phyloP scores from a whole-genome alignment of 2,113 vertebrate genomes.

The Thamnaconus septentrionalis region DNA sequence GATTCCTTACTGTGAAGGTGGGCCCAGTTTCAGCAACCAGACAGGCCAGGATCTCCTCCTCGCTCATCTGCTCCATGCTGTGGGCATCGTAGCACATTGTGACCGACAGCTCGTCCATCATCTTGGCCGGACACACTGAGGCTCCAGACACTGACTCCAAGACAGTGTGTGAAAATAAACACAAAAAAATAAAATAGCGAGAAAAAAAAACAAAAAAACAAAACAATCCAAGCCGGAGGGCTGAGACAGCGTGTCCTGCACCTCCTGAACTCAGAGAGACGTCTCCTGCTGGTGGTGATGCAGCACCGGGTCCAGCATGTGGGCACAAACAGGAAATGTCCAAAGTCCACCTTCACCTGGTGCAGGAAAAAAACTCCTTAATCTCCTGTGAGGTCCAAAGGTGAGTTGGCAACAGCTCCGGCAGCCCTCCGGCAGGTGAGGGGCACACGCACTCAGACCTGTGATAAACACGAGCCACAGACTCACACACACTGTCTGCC shows the following conservation, averaged over 20 bases:
- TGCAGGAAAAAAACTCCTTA: neutral
- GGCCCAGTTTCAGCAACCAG: slow-evolving; percentile 82
- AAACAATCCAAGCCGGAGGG: neutral
- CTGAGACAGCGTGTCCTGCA: too few relatives aligned
- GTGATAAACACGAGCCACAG: neutral
- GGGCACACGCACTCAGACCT: neutral
- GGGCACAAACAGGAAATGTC: slow-evolving; percentile 12
- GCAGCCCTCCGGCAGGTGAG: neutral
- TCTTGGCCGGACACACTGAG: slow-evolving; percentile 58
- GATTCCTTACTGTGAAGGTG: slow-evolving; percentile 80
- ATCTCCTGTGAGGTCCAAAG: slow-evolving; percentile 35
- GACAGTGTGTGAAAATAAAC: too few relatives aligned
- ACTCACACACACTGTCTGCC: neutral
- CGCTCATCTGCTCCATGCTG: slow-evolving; percentile 80
- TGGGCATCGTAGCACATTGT: slow-evolving; percentile 81
- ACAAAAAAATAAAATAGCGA: too few relatives aligned
- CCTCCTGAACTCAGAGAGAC: too few relatives aligned
- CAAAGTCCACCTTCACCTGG: slow-evolving; percentile 30
- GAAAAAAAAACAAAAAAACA: too few relatives aligned
- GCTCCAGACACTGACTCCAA: neutral
- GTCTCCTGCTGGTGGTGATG: too few relatives aligned
- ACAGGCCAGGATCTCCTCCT: slow-evolving; percentile 86
- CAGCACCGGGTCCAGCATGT: neutral
- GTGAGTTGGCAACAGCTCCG: slow-evolving; percentile 9
- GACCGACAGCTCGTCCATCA: slow-evolving; percentile 93